These are phyloP conservation scores for Lepidurus couesii DNA, from an alignment of 1,140 invertebrate species.

Conservation along the genomic window DNA sequence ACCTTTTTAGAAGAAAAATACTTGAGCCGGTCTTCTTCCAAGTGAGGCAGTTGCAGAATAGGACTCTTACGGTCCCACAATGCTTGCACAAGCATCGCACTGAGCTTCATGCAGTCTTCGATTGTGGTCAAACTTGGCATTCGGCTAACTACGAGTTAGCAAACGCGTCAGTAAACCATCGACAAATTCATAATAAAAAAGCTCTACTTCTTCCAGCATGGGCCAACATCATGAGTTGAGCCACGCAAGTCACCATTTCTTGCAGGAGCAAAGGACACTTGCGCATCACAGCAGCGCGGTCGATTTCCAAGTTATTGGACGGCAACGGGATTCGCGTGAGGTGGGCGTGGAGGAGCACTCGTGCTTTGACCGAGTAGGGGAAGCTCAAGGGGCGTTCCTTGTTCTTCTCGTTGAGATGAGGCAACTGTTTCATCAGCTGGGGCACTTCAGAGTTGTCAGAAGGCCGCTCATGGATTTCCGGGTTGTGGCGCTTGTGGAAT, in stretches of 20 bases:
- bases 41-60: conserved; percentile 89
- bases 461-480: conserved; percentile 85
- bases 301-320: conserved; percentile 72
- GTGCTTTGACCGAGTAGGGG: conserved; percentile 93
- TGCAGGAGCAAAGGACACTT: conserved; percentile 94
- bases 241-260: conserved; percentile 93
- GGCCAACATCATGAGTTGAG: conserved; percentile 85
- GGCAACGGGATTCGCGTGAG: conserved; percentile 74
- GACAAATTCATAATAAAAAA: conserved; percentile 30
- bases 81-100: conserved; percentile 93
- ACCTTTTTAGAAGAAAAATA: conserved; percentile 68
- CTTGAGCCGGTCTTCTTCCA: conserved; percentile 88
- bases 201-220: conserved; percentile 64
- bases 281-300: conserved; percentile 48
- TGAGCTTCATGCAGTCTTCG: conserved; percentile 95
- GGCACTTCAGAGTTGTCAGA: conserved; percentile 94
- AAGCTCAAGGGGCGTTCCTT: conserved; percentile 88
- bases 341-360: conserved; percentile 91
- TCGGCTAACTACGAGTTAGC: conserved; percentile 52
- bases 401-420: conserved; percentile 89
- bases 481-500: conserved; percentile 90
- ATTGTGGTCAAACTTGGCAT: conserved; percentile 89
- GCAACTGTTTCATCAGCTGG: conserved; percentile 82
- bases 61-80: conserved; percentile 91
- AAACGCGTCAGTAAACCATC: conserved; percentile 44